Evolutionary conservation across 2,113 vertebrate genomes (phyloP).

Genomic region (Picathartes gymnocephalus): DNA sequence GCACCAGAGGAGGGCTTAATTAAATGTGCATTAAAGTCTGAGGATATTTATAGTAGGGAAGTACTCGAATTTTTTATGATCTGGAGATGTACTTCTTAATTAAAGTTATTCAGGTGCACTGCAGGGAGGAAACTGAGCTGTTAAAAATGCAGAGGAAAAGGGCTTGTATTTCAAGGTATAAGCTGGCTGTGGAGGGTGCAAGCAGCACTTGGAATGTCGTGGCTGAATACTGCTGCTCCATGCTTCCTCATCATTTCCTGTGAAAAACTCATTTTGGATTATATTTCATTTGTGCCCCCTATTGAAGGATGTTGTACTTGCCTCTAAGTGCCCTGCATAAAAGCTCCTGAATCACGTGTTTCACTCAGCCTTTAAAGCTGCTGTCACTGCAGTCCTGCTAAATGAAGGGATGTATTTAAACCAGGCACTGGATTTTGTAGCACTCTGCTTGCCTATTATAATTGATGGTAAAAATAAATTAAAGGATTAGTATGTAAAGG

Average conservation of each 20-base stretch:
- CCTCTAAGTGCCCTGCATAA: neutral
- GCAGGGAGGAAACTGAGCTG: neutral
- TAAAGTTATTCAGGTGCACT: constrained; percentile 44
- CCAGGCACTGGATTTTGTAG: neutral
- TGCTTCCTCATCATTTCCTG: neutral
- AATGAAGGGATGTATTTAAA: constrained; percentile 4
- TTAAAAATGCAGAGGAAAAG: neutral
- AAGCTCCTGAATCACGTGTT: neutral
- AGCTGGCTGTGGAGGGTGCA: neutral
- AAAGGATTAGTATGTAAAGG: neutral
- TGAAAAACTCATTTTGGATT: neutral
- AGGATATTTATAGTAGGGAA: constrained; percentile 49
- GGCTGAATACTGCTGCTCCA: neutral
- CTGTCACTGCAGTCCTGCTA: neutral
- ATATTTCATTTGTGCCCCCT: constrained; percentile 43
- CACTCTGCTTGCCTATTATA: neutral
- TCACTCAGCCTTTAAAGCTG: neutral
- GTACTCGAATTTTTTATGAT: constrained; percentile 22
- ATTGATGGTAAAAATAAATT: constrained; percentile 18
- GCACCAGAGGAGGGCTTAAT: constrained; percentile 43
- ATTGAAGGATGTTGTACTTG: neutral
- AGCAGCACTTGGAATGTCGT: neutral
- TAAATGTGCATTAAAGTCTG: constrained; percentile 56
- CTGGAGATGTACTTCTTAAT: constrained; percentile 46
- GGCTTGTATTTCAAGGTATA: neutral